Base-by-base conservation (phyloP, 2,797 vertebrate genomes). In the Oryzias dopingdopingensis region DNA sequence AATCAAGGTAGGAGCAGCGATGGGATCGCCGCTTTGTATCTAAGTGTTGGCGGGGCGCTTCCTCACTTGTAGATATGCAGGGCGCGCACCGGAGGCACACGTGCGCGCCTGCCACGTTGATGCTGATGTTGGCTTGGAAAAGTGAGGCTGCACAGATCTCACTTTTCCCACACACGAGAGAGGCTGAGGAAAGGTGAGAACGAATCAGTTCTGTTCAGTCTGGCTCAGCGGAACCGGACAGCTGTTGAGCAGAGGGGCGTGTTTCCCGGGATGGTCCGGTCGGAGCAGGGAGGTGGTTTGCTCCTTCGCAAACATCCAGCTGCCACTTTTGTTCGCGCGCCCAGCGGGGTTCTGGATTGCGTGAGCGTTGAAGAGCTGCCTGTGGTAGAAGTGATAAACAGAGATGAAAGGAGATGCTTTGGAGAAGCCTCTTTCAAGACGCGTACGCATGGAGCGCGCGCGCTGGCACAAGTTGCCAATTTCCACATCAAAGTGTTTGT, bases 1-100 rank as follows among this genome's bases (percentile, higher is more conserved):
- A 62, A 66, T 53, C 74, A 49, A 66, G 82, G 82, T 85, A 85
- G 63, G 78, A 49, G 14, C 13, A 51, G 53, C 49, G 13, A 29
- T 12, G 59, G 45, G n/a, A 32, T 48, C 18, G 5, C 43, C 16
- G 40, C 51, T 42, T 8, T 12, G 32, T 12, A 43, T 66, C 37
- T 45, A 58, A 47, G 1, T 56, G 46, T 52, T 48, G 23, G 10
- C 22, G 42, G n/a, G 42, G 24, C 29, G 8, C 23, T 45, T 44
- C 17, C 57, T 59, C 65, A 67, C 74, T 67, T 73, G 71, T 74
- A 52, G 66, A 56, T 68, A 49, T 4, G 46, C 42, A 59, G 32
- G 46, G 64, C 47, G 76, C 66, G 73, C 67, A 42, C 77, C 14
- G 52, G 67, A 66, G 17, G 32, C 43, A 42, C 58, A 45, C 24